phyloP scores from a whole-genome alignment of 2,113 vertebrate species.

The Sclerurus mexicanus region DNA sequence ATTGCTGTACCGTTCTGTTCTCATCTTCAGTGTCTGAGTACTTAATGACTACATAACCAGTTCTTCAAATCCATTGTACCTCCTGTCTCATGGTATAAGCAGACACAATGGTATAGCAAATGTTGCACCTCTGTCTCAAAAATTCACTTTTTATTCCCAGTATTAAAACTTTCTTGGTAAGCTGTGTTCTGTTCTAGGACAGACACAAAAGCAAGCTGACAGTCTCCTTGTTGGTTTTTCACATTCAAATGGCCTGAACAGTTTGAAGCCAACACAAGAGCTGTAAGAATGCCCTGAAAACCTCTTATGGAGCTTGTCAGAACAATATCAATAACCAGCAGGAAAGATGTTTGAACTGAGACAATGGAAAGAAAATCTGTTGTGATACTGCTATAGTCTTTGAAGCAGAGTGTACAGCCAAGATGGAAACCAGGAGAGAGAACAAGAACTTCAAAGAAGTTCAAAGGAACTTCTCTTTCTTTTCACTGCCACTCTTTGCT shows the following conservation, averaged over 20 bases:
- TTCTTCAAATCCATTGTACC: neutral
- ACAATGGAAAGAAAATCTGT: conserved; percentile 38
- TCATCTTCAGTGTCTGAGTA: neutral
- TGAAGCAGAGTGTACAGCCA: conserved; percentile 11
- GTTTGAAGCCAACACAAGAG: neutral
- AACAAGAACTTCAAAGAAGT: conserved; percentile 24
- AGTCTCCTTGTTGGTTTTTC: neutral
- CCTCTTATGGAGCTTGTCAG: conserved; percentile 4
- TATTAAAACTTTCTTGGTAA: neutral
- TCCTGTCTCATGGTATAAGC: fast-evolving
- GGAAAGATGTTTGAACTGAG: conserved; percentile 12
- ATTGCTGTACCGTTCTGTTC: neutral
- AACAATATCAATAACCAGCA: conserved; percentile 40
- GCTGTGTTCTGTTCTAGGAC: neutral
- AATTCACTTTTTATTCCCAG: neutral
- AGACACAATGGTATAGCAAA: neutral
- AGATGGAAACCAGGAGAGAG: conserved; percentile 33
- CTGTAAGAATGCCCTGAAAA: conserved; percentile 1
- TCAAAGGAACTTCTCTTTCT: conserved; percentile 24
- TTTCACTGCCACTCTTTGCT: neutral
- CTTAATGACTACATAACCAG: neutral
- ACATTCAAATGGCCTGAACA: neutral
- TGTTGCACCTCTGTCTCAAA: neutral
- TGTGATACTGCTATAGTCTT: conserved; percentile 19
- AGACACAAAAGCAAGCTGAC: neutral